A percentile compares a stretch with the other conserved stretches of the same genome.
Evolutionary conservation across 2,888 invertebrate species (phyloP).

Genomic region (Leptopilina syphax): DNA sequence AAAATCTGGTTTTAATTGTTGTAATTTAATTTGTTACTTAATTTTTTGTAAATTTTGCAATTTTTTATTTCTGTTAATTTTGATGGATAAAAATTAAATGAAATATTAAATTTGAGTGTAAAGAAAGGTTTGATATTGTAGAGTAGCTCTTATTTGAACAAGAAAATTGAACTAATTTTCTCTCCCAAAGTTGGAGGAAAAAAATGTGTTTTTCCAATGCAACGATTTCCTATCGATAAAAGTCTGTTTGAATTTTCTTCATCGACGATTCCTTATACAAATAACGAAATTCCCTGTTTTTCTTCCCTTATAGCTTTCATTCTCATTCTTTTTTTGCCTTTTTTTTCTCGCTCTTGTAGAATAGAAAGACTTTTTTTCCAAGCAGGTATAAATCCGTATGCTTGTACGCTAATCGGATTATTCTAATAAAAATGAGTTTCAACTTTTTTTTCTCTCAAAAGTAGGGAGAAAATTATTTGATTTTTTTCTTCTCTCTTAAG

Average conservation of each 20-base stretch:
- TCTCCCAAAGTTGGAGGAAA: neutral
- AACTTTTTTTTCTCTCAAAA: neutral
- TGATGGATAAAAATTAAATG: too few species aligned
- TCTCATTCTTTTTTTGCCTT: neutral
- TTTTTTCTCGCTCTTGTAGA: neutral
- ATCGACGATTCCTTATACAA: conserved; percentile 20
- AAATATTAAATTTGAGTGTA: too few species aligned
- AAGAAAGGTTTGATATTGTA: too few species aligned
- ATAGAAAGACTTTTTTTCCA: neutral
- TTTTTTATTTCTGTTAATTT: too few species aligned
- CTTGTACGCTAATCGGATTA: conserved; percentile 26
- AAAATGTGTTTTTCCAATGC: conserved; percentile 32
- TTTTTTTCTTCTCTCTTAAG: neutral
- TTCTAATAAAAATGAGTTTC: conserved; percentile 18
- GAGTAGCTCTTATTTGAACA: too few species aligned
- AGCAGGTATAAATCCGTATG: conserved; percentile 32
- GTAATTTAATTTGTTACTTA: too few species aligned
- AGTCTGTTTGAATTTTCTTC: conserved; percentile 36
- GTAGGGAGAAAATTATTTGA: neutral
- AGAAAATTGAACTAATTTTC: conserved; percentile 17
- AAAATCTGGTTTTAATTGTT: too few species aligned
- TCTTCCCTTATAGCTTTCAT: conserved; percentile 6
- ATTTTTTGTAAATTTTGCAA: too few species aligned
- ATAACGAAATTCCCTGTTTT: conserved; percentile 34
- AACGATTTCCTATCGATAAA: conserved; percentile 4